These are phyloP conservation scores for Galeruca laticollis DNA, from an alignment of 2,888 invertebrate genomes.

Conservation along the genomic window DNA sequence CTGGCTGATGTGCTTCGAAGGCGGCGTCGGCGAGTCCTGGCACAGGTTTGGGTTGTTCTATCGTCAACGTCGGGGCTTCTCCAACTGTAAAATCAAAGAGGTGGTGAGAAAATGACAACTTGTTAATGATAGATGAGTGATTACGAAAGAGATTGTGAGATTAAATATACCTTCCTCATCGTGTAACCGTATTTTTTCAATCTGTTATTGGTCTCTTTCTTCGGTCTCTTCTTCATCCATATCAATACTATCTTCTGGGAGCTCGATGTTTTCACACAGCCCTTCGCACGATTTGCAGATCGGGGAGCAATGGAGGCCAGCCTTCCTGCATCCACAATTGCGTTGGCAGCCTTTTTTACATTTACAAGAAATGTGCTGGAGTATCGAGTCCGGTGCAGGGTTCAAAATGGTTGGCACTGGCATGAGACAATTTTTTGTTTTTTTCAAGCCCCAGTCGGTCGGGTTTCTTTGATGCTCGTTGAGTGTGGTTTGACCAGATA, in stretches of 20 bases:
- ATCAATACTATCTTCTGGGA: background rate
- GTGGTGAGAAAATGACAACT: background rate
- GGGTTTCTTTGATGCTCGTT: too few species aligned
- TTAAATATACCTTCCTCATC: slow-evolving; percentile 5
- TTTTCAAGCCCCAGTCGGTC: too few species aligned
- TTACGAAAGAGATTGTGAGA: slow-evolving; percentile 5
- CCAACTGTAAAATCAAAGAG: slow-evolving; percentile 26
- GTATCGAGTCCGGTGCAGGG: slow-evolving; percentile 7
- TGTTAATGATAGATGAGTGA: slow-evolving; percentile 10
- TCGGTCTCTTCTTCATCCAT: slow-evolving; percentile 4
- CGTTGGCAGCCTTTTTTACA: slow-evolving; percentile 3
- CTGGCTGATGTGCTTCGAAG: slow-evolving; percentile 24
- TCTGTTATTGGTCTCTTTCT: slow-evolving; percentile 11
- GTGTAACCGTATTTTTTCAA: slow-evolving; percentile 13
- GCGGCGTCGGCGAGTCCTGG: background rate
- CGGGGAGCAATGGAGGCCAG: too few species aligned
- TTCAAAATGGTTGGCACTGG: background rate
- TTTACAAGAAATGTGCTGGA: background rate
- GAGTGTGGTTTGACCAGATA: background rate
- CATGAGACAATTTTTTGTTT: too few species aligned
- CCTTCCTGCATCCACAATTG: slow-evolving; percentile 10
- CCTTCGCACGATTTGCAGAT: too few species aligned
- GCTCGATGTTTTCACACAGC: background rate
- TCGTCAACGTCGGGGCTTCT: slow-evolving; percentile 19
- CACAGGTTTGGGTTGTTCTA: slow-evolving; percentile 13